Conservation (phyloP, 2,888 invertebrate species). For the Pachycephus smyrnensis region DNA sequence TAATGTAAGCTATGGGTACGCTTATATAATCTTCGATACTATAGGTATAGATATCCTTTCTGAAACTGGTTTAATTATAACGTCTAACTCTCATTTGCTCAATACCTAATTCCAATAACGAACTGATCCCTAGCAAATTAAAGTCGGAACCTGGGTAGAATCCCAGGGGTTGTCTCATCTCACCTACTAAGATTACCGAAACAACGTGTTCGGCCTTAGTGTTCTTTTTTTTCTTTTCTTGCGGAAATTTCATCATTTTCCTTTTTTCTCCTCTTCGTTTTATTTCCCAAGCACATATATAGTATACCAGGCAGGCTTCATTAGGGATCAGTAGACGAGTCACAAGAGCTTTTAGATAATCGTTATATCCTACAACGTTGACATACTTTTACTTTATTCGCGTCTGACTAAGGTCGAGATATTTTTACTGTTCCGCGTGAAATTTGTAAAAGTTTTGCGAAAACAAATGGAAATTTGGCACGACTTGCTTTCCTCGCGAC, state of each 20-base stretch:
- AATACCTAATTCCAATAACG: not conserved
- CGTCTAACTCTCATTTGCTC: not conserved
- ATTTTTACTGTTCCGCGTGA: not conserved
- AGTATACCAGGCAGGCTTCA: not conserved
- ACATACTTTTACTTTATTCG: not conserved
- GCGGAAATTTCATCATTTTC: not conserved
- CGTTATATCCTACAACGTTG: not conserved
- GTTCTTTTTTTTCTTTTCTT: not conserved
- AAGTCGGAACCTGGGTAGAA: not conserved
- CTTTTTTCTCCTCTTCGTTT: not conserved
- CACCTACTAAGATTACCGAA: not conserved
- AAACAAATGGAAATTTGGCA: not conserved
- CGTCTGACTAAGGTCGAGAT: not conserved
- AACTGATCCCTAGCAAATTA: not conserved
- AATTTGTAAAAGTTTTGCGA: not conserved
- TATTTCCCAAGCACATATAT: not conserved
- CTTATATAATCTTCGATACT: not conserved
- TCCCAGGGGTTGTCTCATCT: not conserved
- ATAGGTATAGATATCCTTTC: not conserved
- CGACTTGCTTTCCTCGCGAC: not conserved
- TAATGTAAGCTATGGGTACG: not conserved
- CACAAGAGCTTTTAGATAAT: not conserved
- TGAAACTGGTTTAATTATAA: not conserved
- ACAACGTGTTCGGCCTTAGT: not conserved
- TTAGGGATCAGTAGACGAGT: not conserved